Conservation (phyloP, 2,113 vertebrate genomes). For the Carassius gibelio region DNA sequence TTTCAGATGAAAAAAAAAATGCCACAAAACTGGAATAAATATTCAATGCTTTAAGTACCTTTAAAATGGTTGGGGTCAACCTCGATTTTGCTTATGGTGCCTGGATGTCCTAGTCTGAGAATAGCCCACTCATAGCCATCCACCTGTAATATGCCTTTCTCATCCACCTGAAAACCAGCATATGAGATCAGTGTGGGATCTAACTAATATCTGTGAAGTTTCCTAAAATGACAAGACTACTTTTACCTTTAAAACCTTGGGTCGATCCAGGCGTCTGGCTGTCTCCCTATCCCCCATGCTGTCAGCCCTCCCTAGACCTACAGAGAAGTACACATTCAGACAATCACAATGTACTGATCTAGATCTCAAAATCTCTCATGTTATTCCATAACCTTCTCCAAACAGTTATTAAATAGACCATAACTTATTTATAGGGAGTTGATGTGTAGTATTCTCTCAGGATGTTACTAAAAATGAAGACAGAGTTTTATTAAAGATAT, state of each 20-base stretch:
- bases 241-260: slow-evolving; percentile 75
- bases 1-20: no score
- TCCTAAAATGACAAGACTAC: not conserved
- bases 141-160: slow-evolving; percentile 73
- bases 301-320: slow-evolving; percentile 73
- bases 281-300: slow-evolving; percentile 86
- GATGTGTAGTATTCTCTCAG: slow-evolving; percentile 1
- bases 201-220: slow-evolving; percentile 2
- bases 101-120: slow-evolving; percentile 79
- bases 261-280: slow-evolving; percentile 79
- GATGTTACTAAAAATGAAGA: not conserved
- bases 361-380: not conserved
- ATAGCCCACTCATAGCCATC: slow-evolving; percentile 81
- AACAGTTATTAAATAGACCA: not conserved
- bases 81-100: slow-evolving; percentile 77
- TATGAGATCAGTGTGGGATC: not conserved
- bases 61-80: slow-evolving; percentile 83
- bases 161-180: slow-evolving; percentile 67
- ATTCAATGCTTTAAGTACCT: slow-evolving; percentile 68
- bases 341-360: not conserved
- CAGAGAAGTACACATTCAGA: not conserved
- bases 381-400: not conserved
- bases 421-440: slow-evolving; percentile 10
- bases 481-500: not conserved
- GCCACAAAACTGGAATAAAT: no score